Percentiles rank a stretch among this genome's conserved stretches.
Evolutionary conservation across 2,888 invertebrate species (phyloP).

Genomic region (Orthosia gothica): DNA sequence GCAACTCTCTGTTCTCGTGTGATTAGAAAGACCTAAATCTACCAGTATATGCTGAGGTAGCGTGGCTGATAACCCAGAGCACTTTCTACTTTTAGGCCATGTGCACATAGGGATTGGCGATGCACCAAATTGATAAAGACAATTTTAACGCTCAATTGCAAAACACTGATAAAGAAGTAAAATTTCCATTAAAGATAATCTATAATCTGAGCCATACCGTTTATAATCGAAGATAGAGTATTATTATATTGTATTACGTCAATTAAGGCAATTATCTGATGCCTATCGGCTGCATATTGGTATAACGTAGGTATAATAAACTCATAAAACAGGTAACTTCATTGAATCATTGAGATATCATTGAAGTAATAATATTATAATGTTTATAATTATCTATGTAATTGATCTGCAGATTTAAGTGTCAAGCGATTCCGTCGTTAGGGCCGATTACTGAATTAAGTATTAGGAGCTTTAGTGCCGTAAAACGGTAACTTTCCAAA

Average conservation of each 20-base stretch:
- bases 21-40: too few species aligned
- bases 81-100: too few species aligned
- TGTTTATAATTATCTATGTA: slow-evolving; percentile 6
- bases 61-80: too few species aligned
- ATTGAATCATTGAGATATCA: slow-evolving; percentile 30
- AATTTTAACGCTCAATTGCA: background rate
- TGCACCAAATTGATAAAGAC: background rate
- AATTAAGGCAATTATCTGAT: slow-evolving; percentile 41
- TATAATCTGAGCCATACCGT: slow-evolving; percentile 4
- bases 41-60: too few species aligned
- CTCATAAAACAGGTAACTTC: slow-evolving; percentile 8
- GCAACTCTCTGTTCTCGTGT: too few species aligned
- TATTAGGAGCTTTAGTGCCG: too few species aligned
- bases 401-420: slow-evolving; percentile 1
- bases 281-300: slow-evolving; percentile 24
- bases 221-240: slow-evolving; percentile 22
- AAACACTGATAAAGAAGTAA: slow-evolving; percentile 18
- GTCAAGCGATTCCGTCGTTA: background rate
- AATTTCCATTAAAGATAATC: slow-evolving; percentile 27
- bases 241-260: slow-evolving; percentile 33
- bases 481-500: too few species aligned
- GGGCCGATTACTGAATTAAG: too few species aligned
- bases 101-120: background rate
- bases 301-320: slow-evolving; percentile 31
- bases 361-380: slow-evolving; percentile 1